phyloP scores from a whole-genome alignment of 2,797 vertebrate genomes.

The Alauda arvensis region DNA sequence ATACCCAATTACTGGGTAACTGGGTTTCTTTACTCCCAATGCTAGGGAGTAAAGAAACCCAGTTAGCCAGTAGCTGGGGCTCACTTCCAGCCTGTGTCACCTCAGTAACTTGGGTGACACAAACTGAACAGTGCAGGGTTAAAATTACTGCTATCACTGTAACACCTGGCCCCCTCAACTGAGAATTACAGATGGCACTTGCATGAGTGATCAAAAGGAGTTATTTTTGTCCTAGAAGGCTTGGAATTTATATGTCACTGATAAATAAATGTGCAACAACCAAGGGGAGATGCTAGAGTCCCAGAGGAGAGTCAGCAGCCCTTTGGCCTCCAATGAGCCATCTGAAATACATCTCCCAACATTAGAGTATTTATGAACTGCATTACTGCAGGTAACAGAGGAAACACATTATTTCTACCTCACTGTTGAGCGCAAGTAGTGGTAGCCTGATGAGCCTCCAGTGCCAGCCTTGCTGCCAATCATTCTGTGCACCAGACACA shows the following conservation, averaged over 20 bases:
- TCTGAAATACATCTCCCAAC: background rate
- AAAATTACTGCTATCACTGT: background rate
- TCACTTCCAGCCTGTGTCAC: background rate
- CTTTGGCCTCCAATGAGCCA: background rate
- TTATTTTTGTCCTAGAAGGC: background rate
- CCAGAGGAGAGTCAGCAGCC: background rate
- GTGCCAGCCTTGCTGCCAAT: conserved; percentile 94
- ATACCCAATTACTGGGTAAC: no score
- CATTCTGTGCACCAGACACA: conserved; percentile 97
- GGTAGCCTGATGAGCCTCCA: conserved; percentile 94
- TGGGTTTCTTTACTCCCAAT: no score
- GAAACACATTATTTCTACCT: conserved; percentile 69
- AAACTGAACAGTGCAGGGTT: background rate
- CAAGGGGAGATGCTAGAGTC: background rate
- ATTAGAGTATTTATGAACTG: fast-evolving
- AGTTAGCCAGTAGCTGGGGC: background rate
- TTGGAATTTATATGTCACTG: background rate
- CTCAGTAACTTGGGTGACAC: background rate
- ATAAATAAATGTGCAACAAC: background rate
- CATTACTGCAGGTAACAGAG: background rate
- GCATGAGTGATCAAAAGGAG: background rate
- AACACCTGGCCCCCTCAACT: fast-evolving
- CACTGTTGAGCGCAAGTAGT: conserved; percentile 93
- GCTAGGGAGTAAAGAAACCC: background rate
- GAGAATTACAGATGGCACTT: background rate